Evolutionary conservation across 2,888 invertebrate species (phyloP).

Genomic region (Pristionchus mayeri): DNA sequence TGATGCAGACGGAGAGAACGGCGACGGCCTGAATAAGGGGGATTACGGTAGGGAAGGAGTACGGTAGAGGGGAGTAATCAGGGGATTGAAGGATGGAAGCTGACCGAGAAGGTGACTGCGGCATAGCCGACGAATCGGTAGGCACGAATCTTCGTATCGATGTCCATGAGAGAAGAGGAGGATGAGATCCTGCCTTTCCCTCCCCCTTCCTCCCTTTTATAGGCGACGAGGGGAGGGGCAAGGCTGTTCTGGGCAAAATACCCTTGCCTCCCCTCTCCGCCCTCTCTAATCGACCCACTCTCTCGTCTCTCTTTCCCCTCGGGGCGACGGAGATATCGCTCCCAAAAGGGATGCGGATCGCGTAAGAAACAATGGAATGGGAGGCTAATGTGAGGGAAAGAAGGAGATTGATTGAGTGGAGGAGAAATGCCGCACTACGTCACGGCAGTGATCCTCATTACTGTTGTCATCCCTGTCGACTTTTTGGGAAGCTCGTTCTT

Average conservation of each 20-base stretch:
- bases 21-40: conserved; percentile 56
- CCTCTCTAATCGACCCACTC: neutral
- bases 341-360: no score
- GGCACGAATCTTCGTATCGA: conserved; percentile 68
- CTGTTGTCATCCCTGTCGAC: no score
- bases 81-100: no score
- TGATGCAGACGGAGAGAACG: conserved; percentile 68
- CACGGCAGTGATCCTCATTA: no score
- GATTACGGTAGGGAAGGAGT: neutral
- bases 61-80: neutral
- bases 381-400: no score
- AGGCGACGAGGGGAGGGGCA: neutral
- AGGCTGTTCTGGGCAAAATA: no score
- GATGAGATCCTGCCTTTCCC: neutral
- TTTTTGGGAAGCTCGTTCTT: no score
- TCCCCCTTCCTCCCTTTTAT: neutral
- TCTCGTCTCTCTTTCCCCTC: neutral
- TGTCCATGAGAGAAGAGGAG: conserved; percentile 58
- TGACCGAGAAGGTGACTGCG: conserved; percentile 64
- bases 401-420: no score
- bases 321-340: no score
- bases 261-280: no score
- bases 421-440: no score
- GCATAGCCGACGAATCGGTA: conserved; percentile 70
- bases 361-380: no score